Conservation (phyloP, 2,113 vertebrate species). For the Cyanoliseus patagonus region DNA sequence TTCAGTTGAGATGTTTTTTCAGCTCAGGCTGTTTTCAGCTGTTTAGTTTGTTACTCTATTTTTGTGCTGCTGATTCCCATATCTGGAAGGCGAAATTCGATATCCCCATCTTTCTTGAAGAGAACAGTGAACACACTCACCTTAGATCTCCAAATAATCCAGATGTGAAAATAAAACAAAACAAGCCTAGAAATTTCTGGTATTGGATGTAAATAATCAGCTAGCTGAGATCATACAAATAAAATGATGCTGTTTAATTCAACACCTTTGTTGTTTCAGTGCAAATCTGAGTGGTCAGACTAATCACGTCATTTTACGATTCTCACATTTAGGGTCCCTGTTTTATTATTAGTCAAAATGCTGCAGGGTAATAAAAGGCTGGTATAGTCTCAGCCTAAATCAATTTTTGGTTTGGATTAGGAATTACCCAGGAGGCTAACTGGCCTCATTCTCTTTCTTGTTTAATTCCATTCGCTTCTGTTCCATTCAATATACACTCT, state of each 20-base stretch:
- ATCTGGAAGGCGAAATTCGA: not conserved
- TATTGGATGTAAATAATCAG: not conserved
- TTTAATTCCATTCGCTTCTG: not conserved
- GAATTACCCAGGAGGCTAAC: not conserved
- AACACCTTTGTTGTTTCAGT: not conserved
- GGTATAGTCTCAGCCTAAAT: not conserved
- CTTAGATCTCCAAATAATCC: not conserved
- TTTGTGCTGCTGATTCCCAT: not conserved
- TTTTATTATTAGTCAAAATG: not conserved
- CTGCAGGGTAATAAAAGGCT: not conserved
- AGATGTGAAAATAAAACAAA: not conserved
- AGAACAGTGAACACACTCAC: not conserved
- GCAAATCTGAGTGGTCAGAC: not conserved
- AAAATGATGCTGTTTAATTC: not conserved
- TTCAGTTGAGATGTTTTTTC: conserved; percentile 26
- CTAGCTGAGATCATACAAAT: not conserved
- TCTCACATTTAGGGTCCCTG: not conserved
- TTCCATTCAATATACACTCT: not conserved
- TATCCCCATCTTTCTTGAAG: not conserved
- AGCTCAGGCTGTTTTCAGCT: not conserved
- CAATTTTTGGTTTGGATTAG: not conserved
- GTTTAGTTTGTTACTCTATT: not conserved
- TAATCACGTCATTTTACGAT: not conserved
- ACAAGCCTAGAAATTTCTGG: not conserved
- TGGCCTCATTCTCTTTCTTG: not conserved